These are phyloP conservation scores for Lagothrix lagotricha DNA, from an alignment of 2,797 vertebrate genomes.

Conservation along the genomic window DNA sequence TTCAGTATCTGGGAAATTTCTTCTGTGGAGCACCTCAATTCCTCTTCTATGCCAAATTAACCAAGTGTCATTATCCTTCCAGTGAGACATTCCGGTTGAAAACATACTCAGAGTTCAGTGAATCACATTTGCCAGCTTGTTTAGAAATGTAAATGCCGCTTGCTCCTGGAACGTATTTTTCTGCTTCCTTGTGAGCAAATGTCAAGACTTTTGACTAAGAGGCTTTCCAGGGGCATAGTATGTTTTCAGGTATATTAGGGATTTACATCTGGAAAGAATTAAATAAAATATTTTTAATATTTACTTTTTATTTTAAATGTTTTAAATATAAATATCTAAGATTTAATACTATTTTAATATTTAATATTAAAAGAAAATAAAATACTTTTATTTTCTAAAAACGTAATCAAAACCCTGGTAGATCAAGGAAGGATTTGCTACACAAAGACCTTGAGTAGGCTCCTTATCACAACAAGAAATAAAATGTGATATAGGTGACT, in stretches of 20 bases:
- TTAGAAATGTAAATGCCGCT: constrained; percentile 35
- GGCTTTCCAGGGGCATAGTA: neutral
- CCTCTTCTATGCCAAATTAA: neutral
- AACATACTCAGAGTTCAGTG: neutral
- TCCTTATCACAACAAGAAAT: neutral
- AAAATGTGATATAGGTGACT: neutral
- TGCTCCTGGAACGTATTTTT: constrained; percentile 11
- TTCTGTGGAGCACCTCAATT: neutral
- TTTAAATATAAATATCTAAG: too few species aligned
- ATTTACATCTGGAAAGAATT: neutral
- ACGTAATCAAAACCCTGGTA: neutral
- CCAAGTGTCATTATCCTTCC: neutral
- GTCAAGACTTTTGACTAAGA: constrained; percentile 7
- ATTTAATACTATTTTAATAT: too few species aligned
- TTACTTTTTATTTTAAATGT: too few species aligned
- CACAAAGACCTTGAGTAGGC: neutral
- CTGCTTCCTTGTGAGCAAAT: neutral
- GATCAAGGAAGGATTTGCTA: neutral
- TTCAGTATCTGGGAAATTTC: neutral
- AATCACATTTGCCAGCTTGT: neutral
- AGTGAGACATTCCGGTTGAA: neutral
- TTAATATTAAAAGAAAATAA: too few species aligned
- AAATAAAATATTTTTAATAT: too few species aligned
- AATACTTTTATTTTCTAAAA: neutral
- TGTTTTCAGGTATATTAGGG: neutral